Conservation (phyloP, 2,113 vertebrate species). For the Alaudala cheleensis region DNA sequence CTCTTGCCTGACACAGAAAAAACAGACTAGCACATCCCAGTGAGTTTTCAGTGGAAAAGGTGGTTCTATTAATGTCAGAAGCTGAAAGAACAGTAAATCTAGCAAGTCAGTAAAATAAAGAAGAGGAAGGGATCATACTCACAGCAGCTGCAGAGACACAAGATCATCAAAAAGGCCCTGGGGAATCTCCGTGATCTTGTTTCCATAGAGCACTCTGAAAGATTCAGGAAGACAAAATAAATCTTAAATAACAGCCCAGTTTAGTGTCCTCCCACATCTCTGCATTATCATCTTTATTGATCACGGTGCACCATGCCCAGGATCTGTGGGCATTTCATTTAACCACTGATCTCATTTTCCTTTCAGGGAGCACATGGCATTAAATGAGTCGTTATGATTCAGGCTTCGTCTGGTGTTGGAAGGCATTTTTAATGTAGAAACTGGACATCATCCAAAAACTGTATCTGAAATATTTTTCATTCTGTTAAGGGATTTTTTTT, state of each 20-base stretch:
- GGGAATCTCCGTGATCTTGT: slow-evolving; percentile 97
- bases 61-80: background rate
- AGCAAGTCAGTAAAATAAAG: background rate
- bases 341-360: slow-evolving; percentile 35
- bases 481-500: background rate
- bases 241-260: slow-evolving; percentile 52
- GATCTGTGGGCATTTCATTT: slow-evolving; percentile 54
- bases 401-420: slow-evolving; percentile 51
- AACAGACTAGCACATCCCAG: background rate
- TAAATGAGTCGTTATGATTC: slow-evolving; percentile 66
- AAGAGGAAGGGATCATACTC: slow-evolving; percentile 77
- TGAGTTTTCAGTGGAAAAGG: background rate
- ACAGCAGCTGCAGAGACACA: slow-evolving; percentile 95
- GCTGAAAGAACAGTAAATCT: slow-evolving; percentile 18
- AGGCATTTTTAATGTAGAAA: slow-evolving; percentile 60
- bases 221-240: slow-evolving; percentile 61
- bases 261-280: slow-evolving; percentile 41
- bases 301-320: slow-evolving; percentile 44
- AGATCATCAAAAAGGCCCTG: slow-evolving; percentile 97
- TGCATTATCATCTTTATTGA: slow-evolving; percentile 54
- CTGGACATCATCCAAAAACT: slow-evolving; percentile 51
- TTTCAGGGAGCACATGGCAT: slow-evolving; percentile 50
- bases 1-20: background rate
- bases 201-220: slow-evolving; percentile 95
- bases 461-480: slow-evolving; percentile 54